These are phyloP conservation scores for Lepidonotus clava DNA, from an alignment of 2,888 invertebrate species.

Conservation along the genomic window DNA sequence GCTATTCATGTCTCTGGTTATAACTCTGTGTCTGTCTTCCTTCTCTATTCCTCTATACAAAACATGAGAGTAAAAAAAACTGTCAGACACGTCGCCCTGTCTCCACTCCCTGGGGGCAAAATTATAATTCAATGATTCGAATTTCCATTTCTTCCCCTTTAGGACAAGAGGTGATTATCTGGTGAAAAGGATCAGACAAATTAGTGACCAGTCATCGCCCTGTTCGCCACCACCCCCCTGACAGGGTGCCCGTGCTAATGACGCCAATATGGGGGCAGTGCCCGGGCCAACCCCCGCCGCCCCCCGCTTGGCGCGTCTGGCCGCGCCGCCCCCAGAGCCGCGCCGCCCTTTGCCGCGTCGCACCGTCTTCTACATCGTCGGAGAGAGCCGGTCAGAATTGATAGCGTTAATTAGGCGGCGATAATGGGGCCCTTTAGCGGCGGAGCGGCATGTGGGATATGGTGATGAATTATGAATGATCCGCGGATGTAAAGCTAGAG, in stretches of 20 bases:
- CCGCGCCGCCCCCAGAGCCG: background rate
- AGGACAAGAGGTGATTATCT: background rate
- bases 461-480: too few species aligned
- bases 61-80: background rate
- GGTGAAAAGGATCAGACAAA: conserved; percentile 31
- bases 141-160: background rate
- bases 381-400: too few species aligned
- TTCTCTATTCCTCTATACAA: background rate
- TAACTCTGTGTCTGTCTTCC: background rate
- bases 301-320: background rate
- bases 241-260: background rate
- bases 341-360: background rate
- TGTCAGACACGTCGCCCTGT: too few species aligned
- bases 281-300: too few species aligned
- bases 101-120: background rate
- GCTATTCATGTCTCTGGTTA: background rate
- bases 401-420: too few species aligned
- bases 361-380: too few species aligned
- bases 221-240: background rate
- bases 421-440: too few species aligned
- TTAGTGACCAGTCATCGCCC: background rate
- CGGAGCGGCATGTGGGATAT: too few species aligned
- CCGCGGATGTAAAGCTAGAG: too few species aligned
- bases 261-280: conserved; percentile 12
- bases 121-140: conserved; percentile 1